These are phyloP conservation scores for Bubo scandiacus DNA, from an alignment of 2,113 vertebrate genomes.

Conservation along the genomic window DNA sequence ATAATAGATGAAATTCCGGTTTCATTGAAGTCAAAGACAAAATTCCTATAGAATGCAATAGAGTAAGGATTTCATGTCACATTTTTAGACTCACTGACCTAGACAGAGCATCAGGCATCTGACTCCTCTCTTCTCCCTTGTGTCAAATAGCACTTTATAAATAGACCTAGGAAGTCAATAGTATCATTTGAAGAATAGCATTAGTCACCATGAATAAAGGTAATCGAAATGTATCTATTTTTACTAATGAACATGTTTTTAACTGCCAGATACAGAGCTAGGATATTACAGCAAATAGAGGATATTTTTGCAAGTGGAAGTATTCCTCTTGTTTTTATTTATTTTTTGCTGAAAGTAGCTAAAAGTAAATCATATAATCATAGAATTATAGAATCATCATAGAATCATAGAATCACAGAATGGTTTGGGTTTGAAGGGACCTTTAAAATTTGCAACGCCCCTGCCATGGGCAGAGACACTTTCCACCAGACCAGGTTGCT, in stretches of 20 bases:
- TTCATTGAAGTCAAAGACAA: neutral
- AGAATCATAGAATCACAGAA: too few relatives aligned
- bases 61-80: neutral
- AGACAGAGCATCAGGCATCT: neutral
- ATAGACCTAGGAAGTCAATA: neutral
- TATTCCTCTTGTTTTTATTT: neutral
- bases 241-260: neutral
- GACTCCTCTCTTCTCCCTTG: neutral
- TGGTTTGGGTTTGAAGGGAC: too few relatives aligned
- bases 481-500: too few relatives aligned
- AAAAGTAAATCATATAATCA: neutral
- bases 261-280: neutral
- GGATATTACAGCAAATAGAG: neutral
- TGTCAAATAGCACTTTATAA: neutral
- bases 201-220: neutral
- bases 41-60: neutral
- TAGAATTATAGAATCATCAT: too few relatives aligned
- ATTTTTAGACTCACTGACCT: neutral
- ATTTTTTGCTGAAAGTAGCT: neutral
- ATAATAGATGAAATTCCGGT: neutral
- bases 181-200: neutral
- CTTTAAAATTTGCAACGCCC: too few relatives aligned
- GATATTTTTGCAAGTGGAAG: neutral
- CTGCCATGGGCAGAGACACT: too few relatives aligned
- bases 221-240: neutral